Base-by-base conservation (phyloP, 92 coral and sea anemone species). In the Epizoanthus fatuus region DNA sequence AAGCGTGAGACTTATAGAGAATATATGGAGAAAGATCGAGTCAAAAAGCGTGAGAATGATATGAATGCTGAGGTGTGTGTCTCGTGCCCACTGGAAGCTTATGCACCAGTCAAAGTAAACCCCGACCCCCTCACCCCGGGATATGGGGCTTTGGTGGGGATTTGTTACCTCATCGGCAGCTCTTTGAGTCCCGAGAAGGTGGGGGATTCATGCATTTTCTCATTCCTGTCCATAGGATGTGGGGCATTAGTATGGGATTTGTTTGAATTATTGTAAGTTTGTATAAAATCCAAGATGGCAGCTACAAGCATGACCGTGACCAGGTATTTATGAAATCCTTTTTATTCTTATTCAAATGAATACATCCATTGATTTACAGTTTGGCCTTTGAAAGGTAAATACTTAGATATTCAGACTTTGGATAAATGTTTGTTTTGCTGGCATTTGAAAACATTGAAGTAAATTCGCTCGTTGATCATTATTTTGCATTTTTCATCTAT, bases 211-310 rank as follows among this genome's bases (percentile, higher is more conserved):
- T 54, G 79, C 79, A 47, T 69, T 69, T 82, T 82, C 56, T 45
- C 68, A 44, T 54, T 19, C 86, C 63, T 32, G 75, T 69, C 63
- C 69, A 56, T 16, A 69, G 79, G 53, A 82, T 0, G 86, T 82
- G 86, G 79, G 75, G 79, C 79, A 39, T 82, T 82, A 53, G 53
- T 69, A 40, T 3, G 77, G 68, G 86, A 68, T 68, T 69, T 57
- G 3, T 17, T 63, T 63, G 9, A 29, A n/a, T n/a, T 16, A 29
- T 65, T 7, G 68, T 63, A 20, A 19, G 29, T 63, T 9, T 39
- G 20, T 29, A 4, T 63, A 4, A 15, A 15, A 63, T 63, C 68
- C 68, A 63, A 63, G 68, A 63, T 63, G 19, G 68, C 68, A 63
- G 68, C 68, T 15, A 15, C 68, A 29, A 19, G 68, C 68, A 8